Evolutionary conservation across 2,888 invertebrate species (phyloP).

Genomic region (Lepidochrysops patricia): DNA sequence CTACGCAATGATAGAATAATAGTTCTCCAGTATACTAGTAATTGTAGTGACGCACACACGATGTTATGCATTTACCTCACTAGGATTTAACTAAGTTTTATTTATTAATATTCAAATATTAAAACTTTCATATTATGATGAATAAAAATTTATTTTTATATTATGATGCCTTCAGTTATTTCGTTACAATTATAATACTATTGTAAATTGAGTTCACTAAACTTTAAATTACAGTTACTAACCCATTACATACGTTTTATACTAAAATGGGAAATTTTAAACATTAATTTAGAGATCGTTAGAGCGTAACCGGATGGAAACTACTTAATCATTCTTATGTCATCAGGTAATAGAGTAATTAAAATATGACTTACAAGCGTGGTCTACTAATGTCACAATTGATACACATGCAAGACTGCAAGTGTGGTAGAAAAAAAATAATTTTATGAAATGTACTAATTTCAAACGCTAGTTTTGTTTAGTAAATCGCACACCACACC

Average conservation of each 20-base stretch:
- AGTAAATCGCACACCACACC: not conserved
- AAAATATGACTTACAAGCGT: not conserved
- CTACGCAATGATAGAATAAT: not conserved
- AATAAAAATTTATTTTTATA: no score
- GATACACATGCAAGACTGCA: not conserved
- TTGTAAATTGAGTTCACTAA: slow-evolving; percentile 5
- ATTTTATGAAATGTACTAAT: no score
- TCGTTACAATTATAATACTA: not conserved
- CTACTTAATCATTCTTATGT: slow-evolving; percentile 2
- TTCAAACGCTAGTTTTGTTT: no score
- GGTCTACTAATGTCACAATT: no score
- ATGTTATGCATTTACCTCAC: no score
- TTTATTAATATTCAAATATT: no score
- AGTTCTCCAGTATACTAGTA: no score
- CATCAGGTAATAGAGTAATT: not conserved
- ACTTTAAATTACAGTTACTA: slow-evolving; percentile 15
- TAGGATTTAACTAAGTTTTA: no score
- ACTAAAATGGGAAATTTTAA: not conserved
- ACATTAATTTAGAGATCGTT: slow-evolving; percentile 7
- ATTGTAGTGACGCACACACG: no score
- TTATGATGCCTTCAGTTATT: no score
- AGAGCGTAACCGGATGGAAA: slow-evolving; percentile 3
- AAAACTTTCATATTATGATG: no score
- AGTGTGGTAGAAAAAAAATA: not conserved
- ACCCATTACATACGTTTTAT: not conserved